A percentile compares a stretch with the other conserved stretches of the same genome.
These are phyloP conservation scores for Cerceris ruficornis DNA, from an alignment of 2,888 invertebrate species.

Conservation along the genomic window DNA sequence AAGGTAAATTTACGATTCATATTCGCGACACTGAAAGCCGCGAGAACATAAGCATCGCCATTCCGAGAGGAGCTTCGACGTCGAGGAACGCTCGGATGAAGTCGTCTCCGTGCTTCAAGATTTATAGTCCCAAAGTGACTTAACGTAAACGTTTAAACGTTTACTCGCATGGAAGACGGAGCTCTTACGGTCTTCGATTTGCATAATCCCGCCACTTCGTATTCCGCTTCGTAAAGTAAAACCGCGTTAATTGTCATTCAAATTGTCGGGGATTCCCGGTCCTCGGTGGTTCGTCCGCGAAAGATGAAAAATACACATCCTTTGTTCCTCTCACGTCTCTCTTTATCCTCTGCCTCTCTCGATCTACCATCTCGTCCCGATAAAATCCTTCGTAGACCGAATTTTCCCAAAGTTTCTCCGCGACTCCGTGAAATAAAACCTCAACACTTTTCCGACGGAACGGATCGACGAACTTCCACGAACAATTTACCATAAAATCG, in stretches of 20 bases:
- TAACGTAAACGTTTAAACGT: constrained; percentile 1
- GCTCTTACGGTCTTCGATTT: constrained; percentile 13
- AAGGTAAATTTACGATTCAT: no score
- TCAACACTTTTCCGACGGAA: no score
- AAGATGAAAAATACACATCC: constrained; percentile 32
- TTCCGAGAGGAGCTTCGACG: background rate
- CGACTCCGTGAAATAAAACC: background rate
- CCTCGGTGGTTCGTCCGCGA: background rate
- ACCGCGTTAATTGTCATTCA: constrained; percentile 38
- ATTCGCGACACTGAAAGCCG: no score
- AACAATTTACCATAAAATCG: constrained; percentile 10
- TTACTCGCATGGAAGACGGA: constrained; percentile 9
- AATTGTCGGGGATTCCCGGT: constrained; percentile 21
- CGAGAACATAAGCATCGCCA: no score
- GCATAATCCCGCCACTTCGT: constrained; percentile 19
- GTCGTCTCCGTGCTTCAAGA: background rate
- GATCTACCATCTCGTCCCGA: constrained; percentile 21
- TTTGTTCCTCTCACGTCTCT: background rate
- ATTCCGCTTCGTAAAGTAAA: constrained; percentile 9
- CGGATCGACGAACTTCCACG: no score
- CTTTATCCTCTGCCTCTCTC: background rate
- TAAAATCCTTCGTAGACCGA: constrained; percentile 1
- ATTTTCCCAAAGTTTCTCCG: constrained; percentile 18
- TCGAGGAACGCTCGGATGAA: background rate
- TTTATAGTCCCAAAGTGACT: background rate